phyloP scores from a whole-genome alignment of 2,113 vertebrate genomes.

The Gymnarchus niloticus region DNA sequence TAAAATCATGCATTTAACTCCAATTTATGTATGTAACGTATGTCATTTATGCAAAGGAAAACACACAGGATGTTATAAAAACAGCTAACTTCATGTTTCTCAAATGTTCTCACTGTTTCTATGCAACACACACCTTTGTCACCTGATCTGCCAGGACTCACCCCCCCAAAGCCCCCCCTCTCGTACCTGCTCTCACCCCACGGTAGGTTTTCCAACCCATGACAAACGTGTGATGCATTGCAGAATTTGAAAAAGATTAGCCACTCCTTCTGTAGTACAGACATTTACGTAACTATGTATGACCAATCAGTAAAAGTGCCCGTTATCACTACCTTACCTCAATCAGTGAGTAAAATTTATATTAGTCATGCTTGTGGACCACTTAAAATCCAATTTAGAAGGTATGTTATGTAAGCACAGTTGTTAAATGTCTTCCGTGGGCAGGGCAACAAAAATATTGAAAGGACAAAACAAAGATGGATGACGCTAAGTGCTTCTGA shows the following conservation, averaged over 20 bases:
- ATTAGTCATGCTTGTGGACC: slow-evolving; percentile 6
- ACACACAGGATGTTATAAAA: too few relatives aligned
- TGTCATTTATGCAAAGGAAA: background rate
- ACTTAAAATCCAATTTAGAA: background rate
- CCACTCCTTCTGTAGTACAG: background rate
- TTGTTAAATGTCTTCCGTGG: background rate
- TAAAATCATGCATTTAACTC: background rate
- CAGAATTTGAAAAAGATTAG: background rate
- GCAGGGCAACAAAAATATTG: background rate
- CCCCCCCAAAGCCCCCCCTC: background rate
- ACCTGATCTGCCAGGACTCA: too few relatives aligned
- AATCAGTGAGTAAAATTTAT: background rate
- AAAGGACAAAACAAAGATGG: background rate
- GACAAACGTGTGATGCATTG: background rate
- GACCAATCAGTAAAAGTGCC: background rate
- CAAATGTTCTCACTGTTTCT: background rate
- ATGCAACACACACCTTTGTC: background rate
- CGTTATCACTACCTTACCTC: background rate
- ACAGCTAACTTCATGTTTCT: too few relatives aligned
- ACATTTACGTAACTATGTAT: background rate
- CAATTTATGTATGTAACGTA: background rate
- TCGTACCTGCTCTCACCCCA: background rate
- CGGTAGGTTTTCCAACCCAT: background rate
- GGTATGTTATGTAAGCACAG: background rate
- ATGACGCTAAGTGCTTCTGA: background rate